Conservation (phyloP, 2,888 invertebrate species). For the Tenthredo scrophulariae region DNA sequence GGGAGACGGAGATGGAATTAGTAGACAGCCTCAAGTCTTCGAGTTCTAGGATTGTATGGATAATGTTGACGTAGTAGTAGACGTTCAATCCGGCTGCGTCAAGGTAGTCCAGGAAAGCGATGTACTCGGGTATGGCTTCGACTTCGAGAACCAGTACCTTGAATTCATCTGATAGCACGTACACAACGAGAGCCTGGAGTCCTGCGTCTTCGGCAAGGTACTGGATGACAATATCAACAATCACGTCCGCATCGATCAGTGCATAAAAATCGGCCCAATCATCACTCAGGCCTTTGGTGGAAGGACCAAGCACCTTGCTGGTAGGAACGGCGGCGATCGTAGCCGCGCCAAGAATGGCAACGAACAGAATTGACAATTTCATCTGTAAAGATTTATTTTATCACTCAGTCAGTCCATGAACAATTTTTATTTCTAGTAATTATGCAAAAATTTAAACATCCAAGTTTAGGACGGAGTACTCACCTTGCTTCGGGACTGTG, state of each 20-base stretch:
- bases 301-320: not conserved
- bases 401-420: not conserved
- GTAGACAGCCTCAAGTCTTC: not conserved
- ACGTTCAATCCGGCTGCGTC: conserved; percentile 58
- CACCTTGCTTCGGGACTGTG: conserved; percentile 9
- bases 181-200: conserved; percentile 63
- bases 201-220: conserved; percentile 67
- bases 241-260: conserved; percentile 64
- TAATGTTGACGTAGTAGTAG: conserved; percentile 57
- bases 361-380: conserved; percentile 61
- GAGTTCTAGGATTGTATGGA: conserved; percentile 55
- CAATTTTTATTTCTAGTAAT: not conserved
- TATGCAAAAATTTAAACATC: not conserved
- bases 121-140: conserved; percentile 66
- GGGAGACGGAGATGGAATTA: too few species aligned
- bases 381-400: conserved; percentile 58
- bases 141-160: conserved; percentile 60
- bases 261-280: conserved; percentile 69
- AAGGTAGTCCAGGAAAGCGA: conserved; percentile 57
- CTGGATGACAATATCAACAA: conserved; percentile 59
- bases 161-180: conserved; percentile 68
- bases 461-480: not conserved
- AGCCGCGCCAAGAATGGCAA: conserved; percentile 61
- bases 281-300: conserved; percentile 60
- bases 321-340: conserved; percentile 51